These are phyloP conservation scores for Apodemia hepburni DNA, from an alignment of 2,888 invertebrate species.

Conservation along the genomic window DNA sequence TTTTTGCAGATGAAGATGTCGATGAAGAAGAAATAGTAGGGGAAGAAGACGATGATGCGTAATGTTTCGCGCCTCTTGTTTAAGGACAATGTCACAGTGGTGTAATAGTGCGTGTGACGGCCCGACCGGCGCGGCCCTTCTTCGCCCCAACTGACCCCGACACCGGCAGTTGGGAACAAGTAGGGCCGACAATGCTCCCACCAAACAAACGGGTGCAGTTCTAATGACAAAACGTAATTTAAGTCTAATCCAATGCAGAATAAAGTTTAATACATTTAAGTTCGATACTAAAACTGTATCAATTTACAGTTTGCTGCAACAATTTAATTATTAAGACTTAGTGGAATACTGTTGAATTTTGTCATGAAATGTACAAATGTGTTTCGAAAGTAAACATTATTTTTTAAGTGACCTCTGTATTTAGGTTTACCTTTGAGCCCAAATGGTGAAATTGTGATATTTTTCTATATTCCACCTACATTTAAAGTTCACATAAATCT, in stretches of 20 bases:
- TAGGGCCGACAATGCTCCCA: conserved; percentile 73
- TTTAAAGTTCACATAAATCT: conserved; percentile 23
- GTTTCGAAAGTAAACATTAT: conserved; percentile 74
- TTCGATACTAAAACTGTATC: conserved; percentile 71
- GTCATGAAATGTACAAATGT: conserved; percentile 80
- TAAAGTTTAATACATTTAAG: conserved; percentile 68
- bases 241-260: conserved; percentile 74
- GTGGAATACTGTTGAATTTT: conserved; percentile 78
- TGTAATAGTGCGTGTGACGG: conserved; percentile 76
- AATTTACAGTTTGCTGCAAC: conserved; percentile 48
- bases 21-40: conserved; percentile 74
- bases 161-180: conserved; percentile 68
- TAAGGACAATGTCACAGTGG: conserved; percentile 81
- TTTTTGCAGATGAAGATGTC: conserved; percentile 74
- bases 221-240: conserved; percentile 76
- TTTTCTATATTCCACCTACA: conserved; percentile 50
- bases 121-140: conserved; percentile 69
- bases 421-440: conserved; percentile 70
- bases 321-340: conserved; percentile 71
- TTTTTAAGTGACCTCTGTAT: conserved; percentile 72
- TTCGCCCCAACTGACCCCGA: conserved; percentile 64
- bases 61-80: conserved; percentile 68
- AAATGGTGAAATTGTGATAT: conserved; percentile 77
- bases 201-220: conserved; percentile 74
- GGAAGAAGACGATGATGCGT: conserved; percentile 78